Base-by-base conservation (phyloP, 2,113 vertebrate genomes). In the Alethe castanea region DNA sequence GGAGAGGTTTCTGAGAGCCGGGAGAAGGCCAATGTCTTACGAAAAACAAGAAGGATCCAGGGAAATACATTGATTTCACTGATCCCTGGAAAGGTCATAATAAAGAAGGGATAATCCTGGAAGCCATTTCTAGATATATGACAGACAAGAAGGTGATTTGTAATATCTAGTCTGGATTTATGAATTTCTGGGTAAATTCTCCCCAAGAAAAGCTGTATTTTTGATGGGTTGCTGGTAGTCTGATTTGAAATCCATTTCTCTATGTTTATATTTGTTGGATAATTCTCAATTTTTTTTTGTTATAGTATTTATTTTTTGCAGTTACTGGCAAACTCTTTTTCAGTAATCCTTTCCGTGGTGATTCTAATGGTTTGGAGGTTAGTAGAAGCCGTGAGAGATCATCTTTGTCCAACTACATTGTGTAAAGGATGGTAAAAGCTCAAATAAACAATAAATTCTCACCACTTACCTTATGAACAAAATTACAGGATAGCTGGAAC, bases 21-120 rank as follows among this genome's bases (percentile, higher is more conserved):
- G 25, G 72, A 80, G 62, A 79, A 76, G 53, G 47, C 25, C 35
- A n/a, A 4, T 24, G 11, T 26, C 14, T 61, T 40, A 57, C 6
- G 29, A 74, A 70, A 53, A 57, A 12, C 18, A 59, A 31, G 19
- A 26, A 73, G 33, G 54, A 52, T 81, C 11, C 31, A 31, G 70
- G 26, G 29, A 44, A 24, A 8, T 35, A 4, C 14, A 40, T 2
- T 2, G 6, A 12, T 70, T 23, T 6, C 12, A 17, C 0, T 2
- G 4, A 6, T 73, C 19, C 12, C 36, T 80, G n/a, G 53, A 19
- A 38, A 52, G 26, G 22, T 50, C 11, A 9, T 64, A 54, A 40
- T 45, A 18, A 72, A 28, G 31, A 72, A 59, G 19, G 33, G 65
- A 26, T 47, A 56, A 52, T 81, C 18, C 26, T 69, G 33, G 29